Percentiles rank a stretch among this genome's conserved stretches.
phyloP scores from a whole-genome alignment of 2,888 invertebrate species.

The Odontocolon sp. region DNA sequence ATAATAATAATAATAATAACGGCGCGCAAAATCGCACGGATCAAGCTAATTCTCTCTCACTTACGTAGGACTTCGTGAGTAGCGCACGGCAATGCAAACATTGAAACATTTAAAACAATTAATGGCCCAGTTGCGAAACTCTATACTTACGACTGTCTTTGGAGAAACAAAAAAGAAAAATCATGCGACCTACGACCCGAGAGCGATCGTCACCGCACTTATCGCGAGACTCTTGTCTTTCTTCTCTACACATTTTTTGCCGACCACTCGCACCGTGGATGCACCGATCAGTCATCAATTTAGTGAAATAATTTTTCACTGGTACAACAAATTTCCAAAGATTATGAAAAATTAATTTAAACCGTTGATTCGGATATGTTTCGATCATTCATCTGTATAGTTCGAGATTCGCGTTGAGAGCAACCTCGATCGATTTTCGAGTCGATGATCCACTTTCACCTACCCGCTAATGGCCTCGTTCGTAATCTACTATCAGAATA shows the following conservation, averaged over 20 bases:
- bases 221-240: not conserved
- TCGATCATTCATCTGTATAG: too few relatives aligned
- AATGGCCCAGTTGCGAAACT: constrained; percentile 66
- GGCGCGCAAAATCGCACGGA: constrained; percentile 59
- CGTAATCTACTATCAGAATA: constrained; percentile 16
- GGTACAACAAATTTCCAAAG: too few relatives aligned
- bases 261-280: not conserved
- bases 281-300: too few relatives aligned
- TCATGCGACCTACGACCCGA: constrained; percentile 21
- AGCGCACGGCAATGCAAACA: constrained; percentile 75
- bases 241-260: not conserved
- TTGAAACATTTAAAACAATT: constrained; percentile 77
- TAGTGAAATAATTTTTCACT: too few relatives aligned
- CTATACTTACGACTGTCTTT: constrained; percentile 20
- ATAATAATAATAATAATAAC: constrained; percentile 35
- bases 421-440: constrained; percentile 41
- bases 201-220: constrained; percentile 15
- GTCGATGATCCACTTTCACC: constrained; percentile 21
- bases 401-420: not conserved
- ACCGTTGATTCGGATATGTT: too few relatives aligned
- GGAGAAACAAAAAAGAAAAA: constrained; percentile 23
- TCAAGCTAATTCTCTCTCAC: constrained; percentile 69
- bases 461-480: constrained; percentile 42
- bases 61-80: constrained; percentile 79
- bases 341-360: too few relatives aligned